Base-by-base conservation (phyloP, 2,888 invertebrate genomes). In the Scaptomyza flava region DNA sequence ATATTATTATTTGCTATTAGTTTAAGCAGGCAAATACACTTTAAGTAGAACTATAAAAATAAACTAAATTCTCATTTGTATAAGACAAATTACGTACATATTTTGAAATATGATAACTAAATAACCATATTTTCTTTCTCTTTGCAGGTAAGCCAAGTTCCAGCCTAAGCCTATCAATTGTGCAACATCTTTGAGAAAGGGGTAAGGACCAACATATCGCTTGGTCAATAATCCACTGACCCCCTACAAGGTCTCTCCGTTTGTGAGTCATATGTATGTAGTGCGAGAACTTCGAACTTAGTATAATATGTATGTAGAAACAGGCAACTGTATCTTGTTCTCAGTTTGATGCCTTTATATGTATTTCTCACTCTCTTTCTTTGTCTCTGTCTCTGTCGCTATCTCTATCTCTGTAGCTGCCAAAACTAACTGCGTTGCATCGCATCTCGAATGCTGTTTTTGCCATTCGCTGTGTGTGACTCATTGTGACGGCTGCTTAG, bases 391-490 rank as follows among this genome's bases (percentile, higher is more conserved):
- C 17, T 11, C 31, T 59, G 42, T 42, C 8, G 2, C 45, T 30
- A 11, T 65, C 36, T 58, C 20, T 53, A 47, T 45, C 52, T 70
- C 53, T 65, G 53, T 17, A 43, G 50, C 54, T 72, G 70, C 67
- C 70, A 71, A 71, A 71, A 71, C 72, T 72, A 71, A 71, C 70
- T 71, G 70, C 54, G 67, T 66, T 66, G 70, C 70, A 70, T 71
- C 72, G 72, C 58, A 50, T 42, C 34, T 50, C 34, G 20, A 20
- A 33, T 46, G 58, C 47, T 38, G 47, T 57, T 70, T 33, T 48
- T 57, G 53, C 72, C 58, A 58, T 56, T 59, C 51, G 51, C 67
- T 60, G 3, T 41, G 34, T 72, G 43, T 71, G 73, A 71, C 51
- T 71, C 71, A 69, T 56, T 63, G 42, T 41, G 50, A 41, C 54